A percentile compares a stretch with the other conserved stretches of the same genome.
Evolutionary conservation across 2,113 vertebrate species (phyloP).

Genomic region (Asarcornis scutulata): DNA sequence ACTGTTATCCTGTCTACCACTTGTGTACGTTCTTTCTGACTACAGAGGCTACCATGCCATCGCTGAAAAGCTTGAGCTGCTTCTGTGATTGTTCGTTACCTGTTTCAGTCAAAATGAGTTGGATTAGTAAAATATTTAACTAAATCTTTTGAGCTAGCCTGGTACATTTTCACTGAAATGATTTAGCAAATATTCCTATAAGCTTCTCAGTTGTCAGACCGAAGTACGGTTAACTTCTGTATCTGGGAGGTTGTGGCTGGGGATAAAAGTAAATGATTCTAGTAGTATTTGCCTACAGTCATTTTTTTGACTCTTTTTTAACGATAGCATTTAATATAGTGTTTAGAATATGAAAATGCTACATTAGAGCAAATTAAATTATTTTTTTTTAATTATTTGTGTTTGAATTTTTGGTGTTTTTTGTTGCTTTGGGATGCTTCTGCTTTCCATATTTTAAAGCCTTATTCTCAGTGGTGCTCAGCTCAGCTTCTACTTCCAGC

Average conservation of each 20-base stretch:
- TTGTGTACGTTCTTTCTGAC: background rate
- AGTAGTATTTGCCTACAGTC: constrained; percentile 3
- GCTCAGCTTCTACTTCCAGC: background rate
- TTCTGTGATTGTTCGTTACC: background rate
- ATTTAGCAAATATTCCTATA: background rate
- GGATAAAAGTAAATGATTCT: background rate
- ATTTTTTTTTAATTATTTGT: background rate
- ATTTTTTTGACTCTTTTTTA: constrained; percentile 1
- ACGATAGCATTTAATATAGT: background rate
- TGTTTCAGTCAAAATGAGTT: background rate
- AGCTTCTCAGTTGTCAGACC: background rate
- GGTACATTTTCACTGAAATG: background rate
- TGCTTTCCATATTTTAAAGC: background rate
- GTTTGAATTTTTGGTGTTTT: background rate
- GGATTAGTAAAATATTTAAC: background rate
- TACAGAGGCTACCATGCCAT: background rate
- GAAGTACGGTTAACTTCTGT: background rate
- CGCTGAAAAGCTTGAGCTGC: background rate
- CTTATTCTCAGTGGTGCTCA: background rate
- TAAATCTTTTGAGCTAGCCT: background rate
- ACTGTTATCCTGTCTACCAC: background rate
- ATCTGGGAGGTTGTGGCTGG: background rate
- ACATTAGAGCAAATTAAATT: background rate
- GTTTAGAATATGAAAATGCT: constrained; percentile 35
- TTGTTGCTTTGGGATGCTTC: background rate